Evolutionary conservation across 2,113 vertebrate genomes (phyloP), one percentile per base, ranked within the genome.

Genomic region (Chamaetylas fuelleborni): DNA sequence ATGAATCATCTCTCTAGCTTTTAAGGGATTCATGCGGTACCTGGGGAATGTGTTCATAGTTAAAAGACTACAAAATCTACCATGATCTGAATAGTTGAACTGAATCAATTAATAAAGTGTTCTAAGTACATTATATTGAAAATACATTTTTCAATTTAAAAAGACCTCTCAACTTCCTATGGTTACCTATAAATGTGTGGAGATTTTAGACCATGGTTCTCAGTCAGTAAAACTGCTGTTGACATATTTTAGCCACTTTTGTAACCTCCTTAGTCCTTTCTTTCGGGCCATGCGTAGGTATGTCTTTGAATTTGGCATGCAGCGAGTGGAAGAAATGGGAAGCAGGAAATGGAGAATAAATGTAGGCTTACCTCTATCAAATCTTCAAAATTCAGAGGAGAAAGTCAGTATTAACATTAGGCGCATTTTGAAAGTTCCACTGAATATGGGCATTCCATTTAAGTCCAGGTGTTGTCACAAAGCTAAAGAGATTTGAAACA

Each of bases 1-100:
- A 15, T 88, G 33, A 94, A 86, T 88, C 38, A 71, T 78, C 47
- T 81, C 45, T 81, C 48, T 72, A 72, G 29, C 29, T 93, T 79
- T 84, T 79, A 72, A 67, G 69, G 87, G 72, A 69, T 74, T 69
- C 48, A 89, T 84, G 78, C 87, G 53, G n/a, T 93, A 88, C 84
- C 69, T 91, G 60, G 80, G 54, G 72, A 88, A 93, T 69, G 38
- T 25, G 54, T 38, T 93, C 42, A 34, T 88, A 83, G 69, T 81
- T 89, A 71, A 76, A 91, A 89, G n/a, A 36, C 38, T 48, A 66
- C 4, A 2, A 84, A 93, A 81, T 78, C 19, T 50, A 47, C 47
- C 25, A 54, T 50, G 81, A 40, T 42, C 36, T 50, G 33, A 48
- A 47, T 29, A 66, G 18, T 34, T 60, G 28, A 42, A 62, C 38